Percentiles rank a stretch among this genome's conserved stretches.
Conservation (phyloP, 2,888 invertebrate species). For the Ormyrus nitidulus region DNA sequence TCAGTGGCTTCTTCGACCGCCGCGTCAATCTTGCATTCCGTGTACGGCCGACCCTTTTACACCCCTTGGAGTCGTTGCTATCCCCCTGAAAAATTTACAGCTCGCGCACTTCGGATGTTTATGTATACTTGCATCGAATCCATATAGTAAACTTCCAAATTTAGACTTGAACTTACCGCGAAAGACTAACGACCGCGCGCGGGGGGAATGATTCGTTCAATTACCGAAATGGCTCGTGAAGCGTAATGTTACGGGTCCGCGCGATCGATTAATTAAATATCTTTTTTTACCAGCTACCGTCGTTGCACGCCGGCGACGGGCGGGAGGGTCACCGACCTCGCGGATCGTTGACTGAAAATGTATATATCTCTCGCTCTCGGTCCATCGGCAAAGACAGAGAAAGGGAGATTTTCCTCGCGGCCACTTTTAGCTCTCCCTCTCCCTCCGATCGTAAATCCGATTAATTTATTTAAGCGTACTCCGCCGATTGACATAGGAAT, state of each 20-base stretch:
- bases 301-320: not conserved
- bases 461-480: conserved; percentile 29
- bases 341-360: not conserved
- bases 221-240: too few relatives aligned
- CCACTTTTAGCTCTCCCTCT: not conserved
- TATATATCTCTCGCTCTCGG: too few relatives aligned
- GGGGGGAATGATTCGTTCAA: too few relatives aligned
- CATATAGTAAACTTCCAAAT: too few relatives aligned
- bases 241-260: too few relatives aligned
- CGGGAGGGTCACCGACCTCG: conserved; percentile 2
- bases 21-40: not conserved
- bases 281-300: not conserved
- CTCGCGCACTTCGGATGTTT: too few relatives aligned
- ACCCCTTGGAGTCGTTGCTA: too few relatives aligned
- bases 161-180: too few relatives aligned
- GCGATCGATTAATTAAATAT: conserved; percentile 38
- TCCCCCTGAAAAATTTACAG: too few relatives aligned
- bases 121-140: too few relatives aligned
- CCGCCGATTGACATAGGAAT: conserved; percentile 18
- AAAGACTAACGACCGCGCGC: too few relatives aligned
- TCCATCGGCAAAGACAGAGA: not conserved
- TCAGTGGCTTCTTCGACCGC: conserved; percentile 37
- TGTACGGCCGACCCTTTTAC: too few relatives aligned
- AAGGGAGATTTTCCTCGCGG: not conserved
- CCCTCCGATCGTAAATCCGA: conserved; percentile 15